A percentile compares a stretch with the other conserved stretches of the same genome.
Evolutionary conservation across 2,113 vertebrate species (phyloP).

Genomic region (Octodon degus): DNA sequence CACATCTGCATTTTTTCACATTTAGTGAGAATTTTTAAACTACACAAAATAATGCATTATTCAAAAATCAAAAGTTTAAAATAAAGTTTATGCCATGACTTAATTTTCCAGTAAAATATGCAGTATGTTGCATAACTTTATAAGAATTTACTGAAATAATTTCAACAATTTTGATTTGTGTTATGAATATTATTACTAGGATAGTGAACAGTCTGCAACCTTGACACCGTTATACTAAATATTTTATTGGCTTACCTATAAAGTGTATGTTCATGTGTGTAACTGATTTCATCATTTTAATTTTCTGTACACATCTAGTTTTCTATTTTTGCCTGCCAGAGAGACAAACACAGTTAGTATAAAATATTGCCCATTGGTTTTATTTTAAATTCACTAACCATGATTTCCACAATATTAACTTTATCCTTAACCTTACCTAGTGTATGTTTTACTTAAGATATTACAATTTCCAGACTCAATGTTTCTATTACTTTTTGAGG

Average conservation of each 20-base stretch:
- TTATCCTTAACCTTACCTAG: background rate
- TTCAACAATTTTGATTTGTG: background rate
- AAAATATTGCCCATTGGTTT: background rate
- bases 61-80: background rate
- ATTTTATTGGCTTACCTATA: background rate
- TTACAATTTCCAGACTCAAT: background rate
- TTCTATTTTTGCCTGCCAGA: background rate
- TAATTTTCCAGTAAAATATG: background rate
- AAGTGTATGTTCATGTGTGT: background rate
- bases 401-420: background rate
- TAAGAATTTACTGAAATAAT: background rate
- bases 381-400: background rate
- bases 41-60: background rate
- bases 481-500: background rate
- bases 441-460: background rate
- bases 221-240: background rate
- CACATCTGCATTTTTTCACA: background rate
- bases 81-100: background rate
- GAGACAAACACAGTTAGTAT: background rate
- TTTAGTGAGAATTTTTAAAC: background rate
- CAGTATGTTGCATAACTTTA: background rate
- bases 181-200: background rate
- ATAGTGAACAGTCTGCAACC: background rate
- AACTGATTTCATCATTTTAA: background rate
- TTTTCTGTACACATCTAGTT: background rate